These are phyloP conservation scores for Cephus spinipes DNA, from an alignment of 2,888 invertebrate genomes.

Conservation along the genomic window DNA sequence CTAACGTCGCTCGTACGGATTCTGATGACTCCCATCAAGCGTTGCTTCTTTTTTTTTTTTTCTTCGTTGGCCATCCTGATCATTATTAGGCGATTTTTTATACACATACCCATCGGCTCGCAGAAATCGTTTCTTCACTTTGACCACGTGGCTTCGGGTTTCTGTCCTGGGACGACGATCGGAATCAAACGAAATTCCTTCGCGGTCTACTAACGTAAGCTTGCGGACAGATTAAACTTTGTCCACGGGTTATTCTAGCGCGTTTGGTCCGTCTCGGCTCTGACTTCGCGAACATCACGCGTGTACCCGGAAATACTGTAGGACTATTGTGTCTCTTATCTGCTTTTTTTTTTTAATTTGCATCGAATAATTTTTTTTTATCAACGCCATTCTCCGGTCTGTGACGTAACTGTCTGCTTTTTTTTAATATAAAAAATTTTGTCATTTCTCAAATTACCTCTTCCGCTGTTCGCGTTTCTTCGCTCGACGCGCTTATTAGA, in stretches of 20 bases:
- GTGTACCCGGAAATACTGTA: background rate
- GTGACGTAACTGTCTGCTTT: too few species aligned
- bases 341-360: too few species aligned
- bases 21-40: background rate
- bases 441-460: background rate
- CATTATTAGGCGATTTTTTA: background rate
- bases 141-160: background rate
- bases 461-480: background rate
- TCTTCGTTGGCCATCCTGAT: background rate
- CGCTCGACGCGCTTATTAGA: background rate
- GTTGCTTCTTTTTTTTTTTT: too few species aligned
- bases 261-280: background rate
- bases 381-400: too few species aligned
- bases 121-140: background rate
- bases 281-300: background rate
- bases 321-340: too few species aligned
- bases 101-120: background rate
- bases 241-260: background rate
- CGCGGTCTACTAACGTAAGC: background rate
- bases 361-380: background rate
- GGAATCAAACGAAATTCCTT: background rate
- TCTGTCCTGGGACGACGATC: background rate
- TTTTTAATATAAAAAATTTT: background rate
- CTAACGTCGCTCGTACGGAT: background rate
- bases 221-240: background rate